Evolutionary conservation across 2,888 invertebrate species (phyloP), one percentile per base, ranked within the genome.

Genomic region (Brenthis hecate): DNA sequence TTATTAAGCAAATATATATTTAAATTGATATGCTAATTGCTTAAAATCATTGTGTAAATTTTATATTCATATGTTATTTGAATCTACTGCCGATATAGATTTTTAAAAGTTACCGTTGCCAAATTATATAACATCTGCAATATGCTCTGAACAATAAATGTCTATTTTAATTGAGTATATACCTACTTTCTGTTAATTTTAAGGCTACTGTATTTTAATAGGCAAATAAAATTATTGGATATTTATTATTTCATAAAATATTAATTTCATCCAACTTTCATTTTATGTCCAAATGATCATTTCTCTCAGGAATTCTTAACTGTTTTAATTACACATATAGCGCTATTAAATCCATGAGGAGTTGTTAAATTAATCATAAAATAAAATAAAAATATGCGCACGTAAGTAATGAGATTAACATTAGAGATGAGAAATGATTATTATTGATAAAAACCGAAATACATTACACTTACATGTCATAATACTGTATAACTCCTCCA

Each of bases 61-160:
- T 11, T 43, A 43, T 43, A 43, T 43, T 11, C 36, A 43, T 43
- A 43, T 43, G 36, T 43, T n/a, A 23, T 63, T 43, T 53, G 23
- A 53, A 19, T 16, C 36, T 48, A 48, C 36, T 64, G 54, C 64
- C 36, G 57, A 43, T 55, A 28, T 60, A 43, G 53, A 48, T 43
- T 57, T 65, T 68, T 43, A 56, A 68, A 61, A 28, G 32, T 63
- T 58, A 58, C 48, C 43, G 28, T 63, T 56, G 48, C 56, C 16
- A 69, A 66, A 60, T 69, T 69, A 69, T 65, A 69, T 69, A 69
- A 69, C 65, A 69, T 65, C 68, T 50, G 68, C 68, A 69, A 56
- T 51, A 69, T 64, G 68, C 60, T 50, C 23, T n/a, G 2, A 11
- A 43, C 36, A 2, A 8, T 1, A 6, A 36, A 6, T 43, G 11